Conservation (phyloP, 2,113 vertebrate species). For the Miniopterus natalensis region DNA sequence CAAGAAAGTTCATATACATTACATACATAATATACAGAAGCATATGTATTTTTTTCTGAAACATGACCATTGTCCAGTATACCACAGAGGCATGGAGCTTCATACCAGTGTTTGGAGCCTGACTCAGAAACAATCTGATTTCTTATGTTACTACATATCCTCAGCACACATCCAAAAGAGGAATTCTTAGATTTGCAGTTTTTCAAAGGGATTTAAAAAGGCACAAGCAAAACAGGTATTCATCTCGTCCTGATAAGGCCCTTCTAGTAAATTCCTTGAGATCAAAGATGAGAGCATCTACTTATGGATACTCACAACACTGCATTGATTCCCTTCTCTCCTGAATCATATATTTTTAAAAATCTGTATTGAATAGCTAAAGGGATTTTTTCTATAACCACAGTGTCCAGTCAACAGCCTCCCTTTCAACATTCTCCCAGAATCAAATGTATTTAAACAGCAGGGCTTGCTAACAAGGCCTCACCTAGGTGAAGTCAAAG, state of each 20-base stretch:
- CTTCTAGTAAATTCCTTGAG: slow-evolving; percentile 11
- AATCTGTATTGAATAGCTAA: slow-evolving; percentile 11
- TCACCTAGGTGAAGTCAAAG: neutral
- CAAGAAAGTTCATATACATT: neutral
- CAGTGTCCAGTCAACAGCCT: neutral
- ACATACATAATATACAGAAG: neutral
- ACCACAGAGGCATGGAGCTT: neutral
- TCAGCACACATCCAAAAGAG: neutral
- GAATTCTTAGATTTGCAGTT: neutral
- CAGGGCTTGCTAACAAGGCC: neutral
- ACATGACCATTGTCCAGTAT: neutral
- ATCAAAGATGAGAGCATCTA: neutral
- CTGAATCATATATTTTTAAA: neutral
- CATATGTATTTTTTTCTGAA: neutral
- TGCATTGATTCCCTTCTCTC: neutral
- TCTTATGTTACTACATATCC: neutral
- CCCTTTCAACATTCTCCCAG: neutral
- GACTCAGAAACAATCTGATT: neutral
- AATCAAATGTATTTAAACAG: neutral
- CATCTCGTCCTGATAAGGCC: neutral
- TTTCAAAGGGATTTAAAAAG: neutral
- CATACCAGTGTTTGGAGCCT: neutral
- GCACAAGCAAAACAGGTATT: slow-evolving; percentile 5
- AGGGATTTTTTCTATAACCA: neutral
- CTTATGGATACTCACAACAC: neutral